These are phyloP conservation scores for Ageneiosus marmoratus DNA, from an alignment of 2,113 vertebrate species.

Conservation along the genomic window DNA sequence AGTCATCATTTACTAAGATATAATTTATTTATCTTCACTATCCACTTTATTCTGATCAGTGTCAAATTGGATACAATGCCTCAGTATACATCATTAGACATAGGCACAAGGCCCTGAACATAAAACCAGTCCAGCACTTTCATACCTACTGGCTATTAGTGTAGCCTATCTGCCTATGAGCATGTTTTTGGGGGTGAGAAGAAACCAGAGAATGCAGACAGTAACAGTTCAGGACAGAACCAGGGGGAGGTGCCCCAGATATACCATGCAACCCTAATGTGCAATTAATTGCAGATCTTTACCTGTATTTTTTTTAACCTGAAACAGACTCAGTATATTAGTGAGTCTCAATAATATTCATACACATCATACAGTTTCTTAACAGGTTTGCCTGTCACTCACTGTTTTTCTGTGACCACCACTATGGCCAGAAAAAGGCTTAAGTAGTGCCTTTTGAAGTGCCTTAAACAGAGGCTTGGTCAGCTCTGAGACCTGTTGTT, in stretches of 20 bases:
- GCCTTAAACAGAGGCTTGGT: not conserved
- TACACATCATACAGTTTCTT: not conserved
- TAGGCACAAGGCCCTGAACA: not conserved
- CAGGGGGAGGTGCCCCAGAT: not conserved
- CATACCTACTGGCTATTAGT: not conserved
- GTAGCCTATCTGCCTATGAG: not conserved
- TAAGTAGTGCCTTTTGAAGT: not conserved
- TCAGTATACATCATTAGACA: not conserved
- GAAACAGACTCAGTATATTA: not conserved
- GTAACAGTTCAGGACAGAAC: not conserved
- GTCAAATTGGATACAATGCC: not conserved
- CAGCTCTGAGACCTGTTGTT: not conserved
- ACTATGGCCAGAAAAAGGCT: not conserved
- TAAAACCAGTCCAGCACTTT: not conserved
- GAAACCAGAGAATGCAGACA: not conserved
- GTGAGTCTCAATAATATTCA: not conserved
- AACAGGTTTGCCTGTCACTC: not conserved
- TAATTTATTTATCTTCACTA: not conserved
- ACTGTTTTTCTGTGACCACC: not conserved
- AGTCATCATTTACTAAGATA: not conserved
- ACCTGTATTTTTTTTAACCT: not conserved
- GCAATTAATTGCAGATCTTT: not conserved
- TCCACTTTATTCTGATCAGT: not conserved
- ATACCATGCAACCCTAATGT: not conserved
- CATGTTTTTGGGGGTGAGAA: not conserved